These are phyloP conservation scores for Tamias sibiricus DNA, from an alignment of 2,113 vertebrate genomes.

Conservation along the genomic window DNA sequence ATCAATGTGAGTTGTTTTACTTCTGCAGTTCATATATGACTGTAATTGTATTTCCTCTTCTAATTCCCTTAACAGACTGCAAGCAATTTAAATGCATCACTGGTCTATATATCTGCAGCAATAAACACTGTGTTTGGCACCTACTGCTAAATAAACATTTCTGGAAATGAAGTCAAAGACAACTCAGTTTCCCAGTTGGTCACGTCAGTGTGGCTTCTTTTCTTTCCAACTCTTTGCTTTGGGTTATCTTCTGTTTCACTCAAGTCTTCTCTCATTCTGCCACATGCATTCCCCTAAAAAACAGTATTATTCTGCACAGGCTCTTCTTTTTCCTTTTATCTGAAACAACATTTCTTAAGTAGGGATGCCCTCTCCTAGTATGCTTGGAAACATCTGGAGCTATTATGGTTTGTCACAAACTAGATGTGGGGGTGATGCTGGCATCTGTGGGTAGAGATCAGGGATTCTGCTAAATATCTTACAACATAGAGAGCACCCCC, in stretches of 20 bases:
- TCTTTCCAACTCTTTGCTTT: not conserved
- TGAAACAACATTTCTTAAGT: not conserved
- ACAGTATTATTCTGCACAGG: not conserved
- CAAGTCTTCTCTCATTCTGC: not conserved
- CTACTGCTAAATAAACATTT: not conserved
- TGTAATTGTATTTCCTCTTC: conserved; percentile 40
- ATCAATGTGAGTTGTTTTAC: not conserved
- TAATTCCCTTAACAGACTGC: conserved; percentile 14
- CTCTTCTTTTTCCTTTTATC: not conserved
- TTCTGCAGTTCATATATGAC: not conserved
- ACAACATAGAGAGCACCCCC: not conserved
- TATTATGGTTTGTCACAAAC: not conserved
- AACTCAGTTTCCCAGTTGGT: not conserved
- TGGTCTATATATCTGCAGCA: conserved; percentile 40
- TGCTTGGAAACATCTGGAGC: not conserved
- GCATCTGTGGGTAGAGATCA: not conserved
- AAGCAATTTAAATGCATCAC: not conserved
- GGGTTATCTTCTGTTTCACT: not conserved
- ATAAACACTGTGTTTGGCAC: conserved; percentile 17
- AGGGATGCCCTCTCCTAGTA: not conserved
- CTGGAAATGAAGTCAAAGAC: conserved; percentile 21
- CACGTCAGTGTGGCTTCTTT: not conserved
- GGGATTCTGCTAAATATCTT: not conserved
- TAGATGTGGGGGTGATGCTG: not conserved
- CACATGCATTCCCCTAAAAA: not conserved